These are phyloP conservation scores for Otus sunia DNA, from an alignment of 2,113 vertebrate genomes.

Conservation along the genomic window DNA sequence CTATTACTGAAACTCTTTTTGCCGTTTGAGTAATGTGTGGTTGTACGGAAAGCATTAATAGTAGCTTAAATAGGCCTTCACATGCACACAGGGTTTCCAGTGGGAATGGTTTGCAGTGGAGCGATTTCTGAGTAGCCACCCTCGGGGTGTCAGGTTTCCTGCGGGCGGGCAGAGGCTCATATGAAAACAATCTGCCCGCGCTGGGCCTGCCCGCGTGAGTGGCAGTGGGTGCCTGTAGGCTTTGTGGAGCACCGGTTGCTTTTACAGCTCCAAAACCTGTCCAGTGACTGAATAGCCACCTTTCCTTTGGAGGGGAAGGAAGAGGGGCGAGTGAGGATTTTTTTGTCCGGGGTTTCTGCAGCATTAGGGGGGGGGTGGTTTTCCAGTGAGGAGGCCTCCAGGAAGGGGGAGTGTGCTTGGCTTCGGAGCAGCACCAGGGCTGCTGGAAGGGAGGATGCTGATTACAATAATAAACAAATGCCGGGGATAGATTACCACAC, in stretches of 20 bases:
- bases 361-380: constrained; percentile 47
- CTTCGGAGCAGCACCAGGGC: constrained; percentile 69
- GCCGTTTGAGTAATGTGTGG: neutral
- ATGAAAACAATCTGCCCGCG: neutral
- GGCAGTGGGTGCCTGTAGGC: accelerated
- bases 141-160: constrained; percentile 57
- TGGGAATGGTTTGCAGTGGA: constrained; percentile 12
- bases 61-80: neutral
- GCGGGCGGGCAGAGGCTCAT: neutral
- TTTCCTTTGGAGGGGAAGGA: neutral
- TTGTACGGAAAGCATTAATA: constrained; percentile 20
- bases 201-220: neutral
- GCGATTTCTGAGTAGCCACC: constrained; percentile 32
- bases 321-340: neutral
- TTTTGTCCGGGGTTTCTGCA: neutral
- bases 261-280: neutral
- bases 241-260: neutral
- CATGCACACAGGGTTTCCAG: neutral
- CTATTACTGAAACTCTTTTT: neutral
- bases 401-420: constrained; percentile 90
- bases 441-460: constrained; percentile 88
- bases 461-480: constrained; percentile 98
- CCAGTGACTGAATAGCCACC: neutral
- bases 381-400: constrained; percentile 77
- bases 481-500: constrained; percentile 62